phyloP scores from a whole-genome alignment of 2,113 vertebrate genomes.

The Hiodon alosoides region DNA sequence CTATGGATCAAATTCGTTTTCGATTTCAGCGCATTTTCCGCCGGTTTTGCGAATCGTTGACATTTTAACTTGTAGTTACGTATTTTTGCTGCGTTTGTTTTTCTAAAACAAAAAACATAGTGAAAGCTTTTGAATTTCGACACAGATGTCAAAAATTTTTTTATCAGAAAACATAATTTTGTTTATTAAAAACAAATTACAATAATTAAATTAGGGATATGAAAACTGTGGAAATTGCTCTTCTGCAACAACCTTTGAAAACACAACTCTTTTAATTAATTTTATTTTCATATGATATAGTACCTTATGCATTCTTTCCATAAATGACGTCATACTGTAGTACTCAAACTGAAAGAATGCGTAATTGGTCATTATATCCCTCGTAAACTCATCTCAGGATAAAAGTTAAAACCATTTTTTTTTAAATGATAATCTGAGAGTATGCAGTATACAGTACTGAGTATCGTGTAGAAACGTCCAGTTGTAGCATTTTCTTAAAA shows the following conservation, averaged over 20 bases:
- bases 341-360: neutral
- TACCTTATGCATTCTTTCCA: neutral
- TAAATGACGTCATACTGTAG: neutral
- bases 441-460: too few species aligned
- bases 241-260: constrained; percentile 1
- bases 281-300: constrained; percentile 1
- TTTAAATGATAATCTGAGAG: too few species aligned
- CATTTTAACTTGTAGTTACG: neutral
- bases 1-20: neutral
- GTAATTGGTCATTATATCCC: too few species aligned
- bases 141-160: constrained; percentile 7
- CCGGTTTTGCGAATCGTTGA: neutral
- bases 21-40: neutral
- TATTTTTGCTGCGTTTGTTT: constrained; percentile 24
- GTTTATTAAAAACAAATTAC: neutral
- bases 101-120: constrained; percentile 16
- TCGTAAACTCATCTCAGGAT: too few species aligned
- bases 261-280: neutral
- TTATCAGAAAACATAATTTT: constrained; percentile 4
- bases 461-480: too few species aligned
- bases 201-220: constrained; percentile 7
- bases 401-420: too few species aligned
- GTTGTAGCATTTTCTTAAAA: too few species aligned
- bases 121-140: constrained; percentile 12
- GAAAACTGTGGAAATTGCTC: neutral